A percentile compares a stretch with the other conserved stretches of the same genome.
Conservation (phyloP, 1,140 invertebrate species). For the Ips typographus region DNA sequence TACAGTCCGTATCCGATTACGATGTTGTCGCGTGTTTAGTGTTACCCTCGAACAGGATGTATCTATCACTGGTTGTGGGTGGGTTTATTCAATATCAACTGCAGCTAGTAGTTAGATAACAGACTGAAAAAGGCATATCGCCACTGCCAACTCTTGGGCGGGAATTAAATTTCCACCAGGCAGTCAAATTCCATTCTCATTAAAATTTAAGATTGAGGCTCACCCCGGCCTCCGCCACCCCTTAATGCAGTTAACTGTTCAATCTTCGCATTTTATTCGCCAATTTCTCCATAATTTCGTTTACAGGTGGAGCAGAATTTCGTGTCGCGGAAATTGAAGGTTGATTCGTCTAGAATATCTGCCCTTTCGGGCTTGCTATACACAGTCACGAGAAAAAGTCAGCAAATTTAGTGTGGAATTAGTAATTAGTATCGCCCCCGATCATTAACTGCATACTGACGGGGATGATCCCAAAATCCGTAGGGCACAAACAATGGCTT, state of each 20-base stretch:
- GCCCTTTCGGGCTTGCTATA: no score
- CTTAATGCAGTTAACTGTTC: conserved; percentile 33
- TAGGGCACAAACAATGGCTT: conserved; percentile 18
- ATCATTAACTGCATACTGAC: not conserved
- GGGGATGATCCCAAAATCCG: not conserved
- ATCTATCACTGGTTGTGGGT: not conserved
- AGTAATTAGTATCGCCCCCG: conserved; percentile 8
- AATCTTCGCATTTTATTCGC: conserved; percentile 34
- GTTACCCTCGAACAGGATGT: not conserved
- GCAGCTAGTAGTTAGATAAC: not conserved
- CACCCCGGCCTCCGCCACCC: conserved; percentile 8
- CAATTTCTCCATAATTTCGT: conserved; percentile 35
- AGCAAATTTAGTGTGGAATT: not conserved
- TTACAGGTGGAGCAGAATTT: conserved; percentile 14
- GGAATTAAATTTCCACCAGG: conserved; percentile 24
- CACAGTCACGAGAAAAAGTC: not conserved
- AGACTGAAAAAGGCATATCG: not conserved
- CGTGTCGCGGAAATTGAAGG: conserved; percentile 15
- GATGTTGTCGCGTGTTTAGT: not conserved
- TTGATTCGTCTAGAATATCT: conserved; percentile 1
- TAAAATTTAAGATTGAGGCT: conserved; percentile 29
- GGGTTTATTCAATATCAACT: not conserved
- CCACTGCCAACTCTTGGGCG: not conserved
- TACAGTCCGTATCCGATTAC: not conserved
- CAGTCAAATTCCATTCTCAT: conserved; percentile 28